Base-by-base conservation (phyloP, 2,888 invertebrate genomes). In the Ormyrus thymus region DNA sequence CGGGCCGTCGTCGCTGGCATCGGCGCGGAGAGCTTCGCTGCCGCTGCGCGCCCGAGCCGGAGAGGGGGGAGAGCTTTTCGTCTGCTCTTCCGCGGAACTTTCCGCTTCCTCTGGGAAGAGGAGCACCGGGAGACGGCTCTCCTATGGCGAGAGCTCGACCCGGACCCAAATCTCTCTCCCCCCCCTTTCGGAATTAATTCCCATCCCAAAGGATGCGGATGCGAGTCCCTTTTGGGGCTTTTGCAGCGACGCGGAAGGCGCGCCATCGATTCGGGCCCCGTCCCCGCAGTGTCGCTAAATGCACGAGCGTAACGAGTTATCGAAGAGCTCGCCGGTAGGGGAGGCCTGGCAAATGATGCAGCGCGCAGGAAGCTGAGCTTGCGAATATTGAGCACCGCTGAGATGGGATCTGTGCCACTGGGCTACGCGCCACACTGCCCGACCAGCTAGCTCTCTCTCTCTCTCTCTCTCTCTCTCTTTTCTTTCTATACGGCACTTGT, bases 401-500 rank as follows among this genome's bases (percentile, higher is more conserved):
- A 59, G 66, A 74, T 79, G 78, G 82, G 84, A 88, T 87, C 86
- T 87, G 87, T 87, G 87, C 87, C 87, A 88, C 85, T 87, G 87
- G 87, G 87, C 87, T 87, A 85, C 84, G 82, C 81, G 83, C 70
- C 76, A 80, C 69, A 76, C 76, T 55, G 50, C 50, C 15, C 78
- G 58, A 64, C 64, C 53, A 48, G 53, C 64, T 80, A 3, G 11
- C 1, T 55, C 50, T 8, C 70, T 46, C 51, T 58, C 64, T 43
- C 43, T 50, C 53, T 53, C 48, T 65, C 48, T 59, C 46, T 46
- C 55, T 10, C 58, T 66, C 29, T 51, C 64, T 45, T 46, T 50
- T 10, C 58, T 66, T n/a, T 51, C 64, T 45, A 46, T 46, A 29
- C 62, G 13, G 13, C 48, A n/a, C 51, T 45, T 53, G 46, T 61